A percentile compares a stretch with the other conserved stretches of the same genome.
Evolutionary conservation across 2,113 vertebrate genomes (phyloP).

Genomic region (Laticauda colubrina): DNA sequence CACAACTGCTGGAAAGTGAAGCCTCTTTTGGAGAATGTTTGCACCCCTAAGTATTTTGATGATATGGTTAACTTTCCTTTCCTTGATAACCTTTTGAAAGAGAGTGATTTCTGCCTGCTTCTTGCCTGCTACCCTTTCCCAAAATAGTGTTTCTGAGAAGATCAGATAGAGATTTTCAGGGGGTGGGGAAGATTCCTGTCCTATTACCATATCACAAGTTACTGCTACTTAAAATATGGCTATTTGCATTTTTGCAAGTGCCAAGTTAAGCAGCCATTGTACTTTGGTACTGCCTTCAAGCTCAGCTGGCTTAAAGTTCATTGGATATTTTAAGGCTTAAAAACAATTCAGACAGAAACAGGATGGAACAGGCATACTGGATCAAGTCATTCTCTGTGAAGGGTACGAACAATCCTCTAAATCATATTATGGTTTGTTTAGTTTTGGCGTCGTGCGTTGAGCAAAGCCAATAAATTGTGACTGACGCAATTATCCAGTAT

Average conservation of each 20-base stretch:
- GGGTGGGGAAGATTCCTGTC: background rate
- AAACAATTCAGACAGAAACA: background rate
- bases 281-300: background rate
- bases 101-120: background rate
- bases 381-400: background rate
- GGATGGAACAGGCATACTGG: background rate
- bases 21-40: background rate
- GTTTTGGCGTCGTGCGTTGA: background rate
- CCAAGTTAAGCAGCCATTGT: background rate
- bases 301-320: background rate
- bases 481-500: background rate
- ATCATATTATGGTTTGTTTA: background rate
- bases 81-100: background rate
- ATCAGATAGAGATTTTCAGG: background rate
- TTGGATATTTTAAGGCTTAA: background rate
- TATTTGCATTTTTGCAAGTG: background rate
- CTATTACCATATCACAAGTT: background rate
- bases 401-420: background rate
- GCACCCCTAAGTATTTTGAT: background rate
- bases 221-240: background rate
- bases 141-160: background rate
- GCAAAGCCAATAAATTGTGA: background rate
- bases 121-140: background rate
- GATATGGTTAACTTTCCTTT: background rate
- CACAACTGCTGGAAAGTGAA: background rate